phyloP scores from a whole-genome alignment of 2,888 invertebrate species.

The Meta bourneti region DNA sequence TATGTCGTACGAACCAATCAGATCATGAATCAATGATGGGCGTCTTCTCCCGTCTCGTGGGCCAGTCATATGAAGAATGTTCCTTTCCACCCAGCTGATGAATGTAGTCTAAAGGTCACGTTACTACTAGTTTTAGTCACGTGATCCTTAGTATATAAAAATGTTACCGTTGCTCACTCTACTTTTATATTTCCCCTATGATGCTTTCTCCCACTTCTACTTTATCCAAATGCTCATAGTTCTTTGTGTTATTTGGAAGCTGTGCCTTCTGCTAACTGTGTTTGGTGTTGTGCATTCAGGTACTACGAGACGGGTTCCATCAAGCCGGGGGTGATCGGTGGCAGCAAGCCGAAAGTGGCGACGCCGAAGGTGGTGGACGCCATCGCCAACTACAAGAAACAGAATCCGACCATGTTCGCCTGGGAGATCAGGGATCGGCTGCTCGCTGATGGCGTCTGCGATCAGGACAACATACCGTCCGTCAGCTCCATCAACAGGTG shows the following conservation, averaged over 20 bases:
- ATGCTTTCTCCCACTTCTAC: too few species aligned
- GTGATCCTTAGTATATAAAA: too few species aligned
- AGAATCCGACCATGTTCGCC: conserved; percentile 99
- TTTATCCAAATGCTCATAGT: not conserved
- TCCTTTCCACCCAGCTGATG: too few species aligned
- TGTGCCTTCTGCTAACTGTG: not conserved
- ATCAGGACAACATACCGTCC: conserved; percentile 98
- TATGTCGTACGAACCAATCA: too few species aligned
- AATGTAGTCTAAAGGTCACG: too few species aligned
- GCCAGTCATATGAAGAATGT: too few species aligned
- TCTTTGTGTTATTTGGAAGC: not conserved
- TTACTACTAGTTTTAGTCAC: too few species aligned
- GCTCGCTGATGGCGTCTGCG: conserved; percentile 97
- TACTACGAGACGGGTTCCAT: conserved; percentile 99
- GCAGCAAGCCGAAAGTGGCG: conserved; percentile 99
- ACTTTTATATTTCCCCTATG: too few species aligned
- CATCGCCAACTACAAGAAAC: conserved; percentile 97
- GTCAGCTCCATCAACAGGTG: conserved; percentile 99
- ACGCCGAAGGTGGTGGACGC: conserved; percentile 99
- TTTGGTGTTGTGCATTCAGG: conserved; percentile 83
- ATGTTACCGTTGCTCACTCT: too few species aligned
- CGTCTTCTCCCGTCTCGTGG: too few species aligned
- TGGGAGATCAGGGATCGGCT: conserved; percentile 99
- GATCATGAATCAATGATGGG: too few species aligned
- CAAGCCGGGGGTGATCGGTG: conserved; percentile 99